A percentile compares a stretch with the other conserved stretches of the same genome.
Conservation (phyloP, 2,113 vertebrate genomes). For the Nettapus auritus region DNA sequence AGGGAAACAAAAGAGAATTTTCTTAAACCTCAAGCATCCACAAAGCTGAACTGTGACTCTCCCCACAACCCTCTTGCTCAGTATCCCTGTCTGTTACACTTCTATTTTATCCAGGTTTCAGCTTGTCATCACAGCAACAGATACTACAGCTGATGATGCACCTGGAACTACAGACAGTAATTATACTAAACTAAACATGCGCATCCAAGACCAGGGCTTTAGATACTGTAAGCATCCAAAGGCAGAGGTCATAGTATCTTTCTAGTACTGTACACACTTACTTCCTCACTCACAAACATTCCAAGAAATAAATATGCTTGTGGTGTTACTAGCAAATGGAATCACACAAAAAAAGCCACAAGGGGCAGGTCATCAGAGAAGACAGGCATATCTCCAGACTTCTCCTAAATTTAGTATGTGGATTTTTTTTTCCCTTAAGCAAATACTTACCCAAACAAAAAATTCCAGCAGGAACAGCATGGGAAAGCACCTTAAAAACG, state of each 20-base stretch:
- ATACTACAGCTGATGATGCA: not conserved
- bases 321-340: not conserved
- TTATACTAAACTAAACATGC: not conserved
- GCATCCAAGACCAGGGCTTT: not conserved
- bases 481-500: slow-evolving; percentile 75
- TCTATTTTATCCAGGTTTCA: not conserved
- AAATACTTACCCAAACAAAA: slow-evolving; percentile 86
- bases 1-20: not conserved
- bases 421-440: not conserved
- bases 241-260: not conserved
- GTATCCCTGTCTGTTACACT: not conserved
- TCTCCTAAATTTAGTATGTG: not conserved
- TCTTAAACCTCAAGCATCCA: not conserved
- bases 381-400: not conserved
- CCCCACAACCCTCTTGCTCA: not conserved
- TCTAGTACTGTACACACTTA: not conserved
- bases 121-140: not conserved
- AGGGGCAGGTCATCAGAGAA: not conserved
- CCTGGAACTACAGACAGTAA: not conserved
- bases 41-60: not conserved
- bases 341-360: not conserved
- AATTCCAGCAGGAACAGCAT: slow-evolving; percentile 85
- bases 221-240: not conserved
- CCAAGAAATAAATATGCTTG: not conserved
- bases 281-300: not conserved